phyloP scores from a whole-genome alignment of 2,888 invertebrate genomes.

The Lepidonotus clava region DNA sequence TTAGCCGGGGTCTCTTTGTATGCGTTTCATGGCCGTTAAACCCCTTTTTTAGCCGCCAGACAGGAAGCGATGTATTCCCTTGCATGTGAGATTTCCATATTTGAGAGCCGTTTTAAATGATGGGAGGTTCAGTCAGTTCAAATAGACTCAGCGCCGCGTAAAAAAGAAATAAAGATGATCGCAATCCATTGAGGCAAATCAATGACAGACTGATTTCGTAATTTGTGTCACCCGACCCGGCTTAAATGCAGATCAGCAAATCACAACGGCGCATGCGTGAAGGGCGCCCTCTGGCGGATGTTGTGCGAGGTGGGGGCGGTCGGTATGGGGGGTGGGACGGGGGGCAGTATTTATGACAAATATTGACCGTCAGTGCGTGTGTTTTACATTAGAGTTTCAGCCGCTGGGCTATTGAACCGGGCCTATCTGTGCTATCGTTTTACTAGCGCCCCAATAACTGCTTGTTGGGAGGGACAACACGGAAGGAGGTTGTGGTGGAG shows the following conservation, averaged over 20 bases:
- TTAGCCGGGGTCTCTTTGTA: not conserved
- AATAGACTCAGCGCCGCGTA: not conserved
- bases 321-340: not conserved
- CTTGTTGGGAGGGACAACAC: not conserved
- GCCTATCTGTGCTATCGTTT: slow-evolving; percentile 1
- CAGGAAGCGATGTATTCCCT: not conserved
- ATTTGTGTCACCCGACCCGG: slow-evolving; percentile 5
- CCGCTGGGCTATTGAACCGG: not conserved
- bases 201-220: slow-evolving; percentile 3
- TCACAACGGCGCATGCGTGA: not conserved
- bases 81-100: not conserved
- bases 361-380: slow-evolving; percentile 1
- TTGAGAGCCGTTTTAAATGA: not conserved
- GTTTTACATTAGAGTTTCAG: slow-evolving; percentile 48
- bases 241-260: slow-evolving; percentile 1
- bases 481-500: not conserved
- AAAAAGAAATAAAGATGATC: not conserved
- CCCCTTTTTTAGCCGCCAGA: not conserved
- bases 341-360: slow-evolving; percentile 30
- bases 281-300: not conserved
- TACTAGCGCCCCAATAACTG: slow-evolving; percentile 3
- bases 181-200: not conserved
- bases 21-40: not conserved
- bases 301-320: too few species aligned
- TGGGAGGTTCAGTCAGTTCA: not conserved